A percentile compares a stretch with the other conserved stretches of the same genome.
Evolutionary conservation across 2,888 invertebrate species (phyloP).

Genomic region (Tenodera sinensis): DNA sequence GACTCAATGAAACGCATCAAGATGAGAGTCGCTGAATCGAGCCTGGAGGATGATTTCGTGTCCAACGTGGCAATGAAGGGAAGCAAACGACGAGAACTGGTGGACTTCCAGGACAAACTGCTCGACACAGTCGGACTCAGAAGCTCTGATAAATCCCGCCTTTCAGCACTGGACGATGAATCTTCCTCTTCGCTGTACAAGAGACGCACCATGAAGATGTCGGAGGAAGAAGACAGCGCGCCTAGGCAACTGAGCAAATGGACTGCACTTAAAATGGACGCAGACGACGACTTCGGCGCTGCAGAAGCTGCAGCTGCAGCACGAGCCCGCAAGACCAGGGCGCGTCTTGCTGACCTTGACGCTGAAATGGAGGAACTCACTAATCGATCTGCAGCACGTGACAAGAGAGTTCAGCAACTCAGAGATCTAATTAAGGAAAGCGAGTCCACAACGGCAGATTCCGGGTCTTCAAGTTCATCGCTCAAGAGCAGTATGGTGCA

Average conservation of each 20-base stretch:
- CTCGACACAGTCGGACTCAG: conserved; percentile 56
- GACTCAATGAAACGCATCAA: conserved; percentile 49
- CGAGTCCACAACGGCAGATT: conserved; percentile 47
- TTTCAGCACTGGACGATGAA: conserved; percentile 39
- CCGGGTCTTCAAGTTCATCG: background rate
- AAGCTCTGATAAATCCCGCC: conserved; percentile 33
- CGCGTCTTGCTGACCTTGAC: conserved; percentile 67
- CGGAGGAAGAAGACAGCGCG: conserved; percentile 42
- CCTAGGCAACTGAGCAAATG: conserved; percentile 55
- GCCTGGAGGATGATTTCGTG: background rate
- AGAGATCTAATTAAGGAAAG: conserved; percentile 64
- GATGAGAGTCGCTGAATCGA: conserved; percentile 42
- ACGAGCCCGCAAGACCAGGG: conserved; percentile 62
- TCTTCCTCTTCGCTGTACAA: conserved; percentile 42
- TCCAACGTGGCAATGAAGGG: background rate
- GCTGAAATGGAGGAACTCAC: conserved; percentile 70
- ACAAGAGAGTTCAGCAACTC: conserved; percentile 66
- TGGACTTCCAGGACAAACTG: conserved; percentile 60
- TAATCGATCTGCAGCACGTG: conserved; percentile 65
- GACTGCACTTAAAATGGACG: conserved; percentile 38
- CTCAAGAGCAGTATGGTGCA: background rate
- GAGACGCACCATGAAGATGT: conserved; percentile 45
- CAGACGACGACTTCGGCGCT: conserved; percentile 5
- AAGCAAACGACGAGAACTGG: background rate
- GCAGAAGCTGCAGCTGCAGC: conserved; percentile 57